Base-by-base conservation (phyloP, 2,888 invertebrate species). In the Eupithecia insigniata region DNA sequence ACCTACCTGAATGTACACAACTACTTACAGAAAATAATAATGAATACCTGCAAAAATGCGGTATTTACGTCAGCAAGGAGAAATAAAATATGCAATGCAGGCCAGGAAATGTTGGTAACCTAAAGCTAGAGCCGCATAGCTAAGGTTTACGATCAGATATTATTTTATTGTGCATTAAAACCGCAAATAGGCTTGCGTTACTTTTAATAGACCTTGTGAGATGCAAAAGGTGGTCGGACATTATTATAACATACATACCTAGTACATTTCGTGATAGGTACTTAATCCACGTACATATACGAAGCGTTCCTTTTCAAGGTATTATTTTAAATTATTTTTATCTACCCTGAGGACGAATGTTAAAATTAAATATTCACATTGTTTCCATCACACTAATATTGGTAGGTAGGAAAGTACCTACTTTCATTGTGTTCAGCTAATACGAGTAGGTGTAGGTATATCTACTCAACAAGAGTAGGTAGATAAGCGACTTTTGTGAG, bases 121-220 rank as follows among this genome's bases (percentile, higher is more conserved):
- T 71, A 72, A 73, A 72, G 16, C 67, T 66, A 51, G 55, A 74
- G 71, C 64, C 71, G 60, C 72, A 71, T 69, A 69, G 43, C 69
- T 70, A 66, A 36, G 36, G 71, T 69, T n/a, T 68, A 72, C 72
- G 69, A 77, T 76, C 75, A 66, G 72, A 74, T 76, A 76, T 74
- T 69, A 70, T 67, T 70, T 70, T 76, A 77, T 73, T 64, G 66
- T 7, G 66, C 66, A 60, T 72, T 76, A 78, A 72, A 76, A 72
- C 70, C 64, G 66, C 75, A 71, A 71, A 66, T 34, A 43, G n/a
- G 28, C 67, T 69, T 28, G n/a, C 34, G 32, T n/a, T 39, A 60
- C 64, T 65, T 60, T 30, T 67, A 70, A 67, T 67, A 16, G 65
- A 36, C 46, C 62, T 61, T 36, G 58, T 65, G 67, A 67, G 43